phyloP scores from a whole-genome alignment of 2,797 vertebrate genomes.

The Micropoecilia bifurca region DNA sequence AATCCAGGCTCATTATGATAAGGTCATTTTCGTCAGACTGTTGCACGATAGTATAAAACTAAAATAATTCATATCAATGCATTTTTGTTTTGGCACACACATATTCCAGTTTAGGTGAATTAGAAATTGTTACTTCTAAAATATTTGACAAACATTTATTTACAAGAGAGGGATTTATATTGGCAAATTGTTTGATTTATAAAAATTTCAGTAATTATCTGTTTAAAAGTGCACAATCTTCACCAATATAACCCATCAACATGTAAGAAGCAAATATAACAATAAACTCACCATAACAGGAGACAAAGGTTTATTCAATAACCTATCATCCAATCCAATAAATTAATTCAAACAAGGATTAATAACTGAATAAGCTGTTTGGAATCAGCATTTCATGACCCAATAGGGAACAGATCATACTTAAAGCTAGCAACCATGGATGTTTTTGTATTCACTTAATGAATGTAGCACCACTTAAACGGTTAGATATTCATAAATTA shows the following conservation, averaged over 20 bases:
- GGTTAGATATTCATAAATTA: neutral
- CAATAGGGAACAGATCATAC: neutral
- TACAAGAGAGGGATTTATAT: neutral
- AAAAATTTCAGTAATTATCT: neutral
- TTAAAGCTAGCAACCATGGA: neutral
- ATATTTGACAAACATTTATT: neutral
- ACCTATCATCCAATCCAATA: neutral
- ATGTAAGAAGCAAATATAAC: neutral
- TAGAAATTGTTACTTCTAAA: neutral
- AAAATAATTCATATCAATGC: neutral
- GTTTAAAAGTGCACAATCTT: neutral
- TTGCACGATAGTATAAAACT: neutral
- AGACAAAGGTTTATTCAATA: neutral
- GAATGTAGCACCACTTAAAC: neutral
- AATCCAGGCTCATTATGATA: neutral
- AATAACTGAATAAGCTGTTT: neutral
- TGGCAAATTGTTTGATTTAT: neutral
- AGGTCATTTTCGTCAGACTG: neutral
- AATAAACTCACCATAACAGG: neutral
- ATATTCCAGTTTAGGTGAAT: neutral
- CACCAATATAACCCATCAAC: neutral
- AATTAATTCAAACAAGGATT: neutral
- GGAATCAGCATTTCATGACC: neutral
- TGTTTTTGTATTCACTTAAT: no score
- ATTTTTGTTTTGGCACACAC: neutral